Conservation (phyloP, 1,140 invertebrate genomes). For the silkworm (Bombyx mori) region ASM3026992v2 NC_085120.1:272001-272500, state of each 20-base stretch:
- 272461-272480: slow-evolving; percentile 90
- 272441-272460: slow-evolving; percentile 89
- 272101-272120: slow-evolving; percentile 83
- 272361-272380: too few species aligned
- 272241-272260: too few species aligned
- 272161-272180: slow-evolving; percentile 17
- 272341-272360: too few species aligned
- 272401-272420: not conserved
- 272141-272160: slow-evolving; percentile 93
- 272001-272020: slow-evolving; percentile 90
- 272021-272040: slow-evolving; percentile 93
- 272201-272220: too few species aligned
- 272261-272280: too few species aligned
- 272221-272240: too few species aligned
- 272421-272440: slow-evolving; percentile 87
- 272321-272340: too few species aligned
- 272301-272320: too few species aligned
- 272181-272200: too few species aligned
- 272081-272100: slow-evolving; percentile 86
- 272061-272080: slow-evolving; percentile 83
- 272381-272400: not conserved
- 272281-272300: too few species aligned
- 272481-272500: slow-evolving; percentile 87
- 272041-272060: slow-evolving; percentile 87
- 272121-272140: slow-evolving; percentile 90